Conservation (phyloP, 2,797 vertebrate genomes). For the Chaunax sp. region DNA sequence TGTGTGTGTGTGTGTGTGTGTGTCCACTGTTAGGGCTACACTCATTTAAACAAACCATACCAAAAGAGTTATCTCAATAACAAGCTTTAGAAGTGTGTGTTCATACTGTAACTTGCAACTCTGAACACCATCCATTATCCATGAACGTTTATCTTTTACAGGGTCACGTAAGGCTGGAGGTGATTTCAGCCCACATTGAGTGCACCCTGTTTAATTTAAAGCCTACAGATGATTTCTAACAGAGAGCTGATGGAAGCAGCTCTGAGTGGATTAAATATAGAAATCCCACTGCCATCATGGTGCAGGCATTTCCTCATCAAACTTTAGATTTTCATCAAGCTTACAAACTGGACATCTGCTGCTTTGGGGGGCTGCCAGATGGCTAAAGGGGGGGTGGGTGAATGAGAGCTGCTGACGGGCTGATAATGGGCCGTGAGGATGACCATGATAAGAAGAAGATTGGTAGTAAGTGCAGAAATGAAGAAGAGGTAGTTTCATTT, state of each 20-base stretch:
- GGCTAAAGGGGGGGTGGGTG: constrained; percentile 53
- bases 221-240: constrained; percentile 37
- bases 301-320: constrained; percentile 64
- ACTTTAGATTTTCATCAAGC: constrained; percentile 62
- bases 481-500: constrained; percentile 33
- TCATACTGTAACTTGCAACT: too few species aligned
- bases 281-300: constrained; percentile 45
- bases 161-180: too few species aligned
- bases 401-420: constrained; percentile 47
- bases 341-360: constrained; percentile 71
- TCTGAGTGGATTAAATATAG: constrained; percentile 50
- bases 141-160: too few species aligned
- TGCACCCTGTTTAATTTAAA: constrained; percentile 4
- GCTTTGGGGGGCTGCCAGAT: constrained; percentile 64
- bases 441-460: constrained; percentile 16
- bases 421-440: constrained; percentile 45
- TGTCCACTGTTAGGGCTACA: constrained; percentile 14
- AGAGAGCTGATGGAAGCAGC: constrained; percentile 24
- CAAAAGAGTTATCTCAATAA: too few species aligned
- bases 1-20: constrained; percentile 14
- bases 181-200: not conserved
- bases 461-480: constrained; percentile 9
- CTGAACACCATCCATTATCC: too few species aligned
- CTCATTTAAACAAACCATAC: constrained; percentile 41
- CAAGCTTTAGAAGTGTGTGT: too few species aligned